phyloP scores from a whole-genome alignment of 2,888 invertebrate genomes.

The Dorcus parallelipipedus region DNA sequence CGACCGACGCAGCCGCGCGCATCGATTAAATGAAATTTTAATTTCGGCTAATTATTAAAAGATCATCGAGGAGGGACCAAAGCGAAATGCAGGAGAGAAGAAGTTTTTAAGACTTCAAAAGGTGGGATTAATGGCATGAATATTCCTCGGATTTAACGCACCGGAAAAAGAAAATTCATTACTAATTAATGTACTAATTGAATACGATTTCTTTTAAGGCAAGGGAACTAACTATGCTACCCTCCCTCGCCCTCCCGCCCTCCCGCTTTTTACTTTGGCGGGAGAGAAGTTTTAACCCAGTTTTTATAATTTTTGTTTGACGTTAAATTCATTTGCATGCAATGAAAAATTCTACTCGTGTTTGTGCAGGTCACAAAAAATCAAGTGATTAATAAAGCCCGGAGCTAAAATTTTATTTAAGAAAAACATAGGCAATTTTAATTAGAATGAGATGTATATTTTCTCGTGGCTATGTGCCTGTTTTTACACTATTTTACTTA shows the following conservation, averaged over 20 bases:
- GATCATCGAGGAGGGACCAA: not conserved
- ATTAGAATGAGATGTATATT: too few species aligned
- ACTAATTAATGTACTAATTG: conserved; percentile 26
- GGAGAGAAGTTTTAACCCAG: too few species aligned
- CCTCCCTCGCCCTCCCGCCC: not conserved
- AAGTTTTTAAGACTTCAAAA: conserved; percentile 4
- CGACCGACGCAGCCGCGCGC: not conserved
- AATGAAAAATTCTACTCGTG: too few species aligned
- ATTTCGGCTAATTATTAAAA: not conserved
- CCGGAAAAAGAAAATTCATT: conserved; percentile 20
- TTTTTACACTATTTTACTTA: too few species aligned
- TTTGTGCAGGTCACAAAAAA: too few species aligned
- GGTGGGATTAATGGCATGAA: conserved; percentile 8
- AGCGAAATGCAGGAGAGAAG: not conserved
- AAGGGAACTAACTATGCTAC: conserved; percentile 9
- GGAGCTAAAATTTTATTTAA: too few species aligned
- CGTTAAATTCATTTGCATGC: too few species aligned
- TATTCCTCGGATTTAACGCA: conserved; percentile 5
- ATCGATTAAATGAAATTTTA: not conserved
- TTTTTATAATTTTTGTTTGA: too few species aligned
- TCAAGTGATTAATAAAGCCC: too few species aligned
- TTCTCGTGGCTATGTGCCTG: too few species aligned
- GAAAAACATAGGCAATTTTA: too few species aligned
- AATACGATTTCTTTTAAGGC: not conserved
- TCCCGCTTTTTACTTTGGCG: conserved; percentile 6